Base-by-base conservation (phyloP, 1,140 invertebrate genomes). In the Drosophila equinoxialis region DNA sequence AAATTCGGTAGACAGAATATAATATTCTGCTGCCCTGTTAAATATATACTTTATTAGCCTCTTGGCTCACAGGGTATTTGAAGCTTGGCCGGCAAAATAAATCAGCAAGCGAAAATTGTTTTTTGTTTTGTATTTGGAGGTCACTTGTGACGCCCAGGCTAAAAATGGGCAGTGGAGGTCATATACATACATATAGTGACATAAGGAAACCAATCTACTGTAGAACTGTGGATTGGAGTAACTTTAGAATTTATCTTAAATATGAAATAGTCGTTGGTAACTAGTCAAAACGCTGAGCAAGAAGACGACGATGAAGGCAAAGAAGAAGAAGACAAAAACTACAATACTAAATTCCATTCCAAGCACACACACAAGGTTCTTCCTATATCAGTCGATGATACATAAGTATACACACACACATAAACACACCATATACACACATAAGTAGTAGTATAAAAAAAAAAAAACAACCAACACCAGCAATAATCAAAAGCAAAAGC, bases 301-400 rank as follows among this genome's bases (percentile, higher is more conserved):
- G n/a, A 62, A 65, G 17, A 51, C 68, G 48, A 48, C 57, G 30
- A 64, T 54, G 41, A 58, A 42, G 59, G 51, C 58, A 74, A 51
- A 73, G 41, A 60, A 60, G 30, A 64, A 61, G 48, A 58, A 42
- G 63, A 57, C 58, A 71, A 73, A 76, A 79, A 83, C 79, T 69
- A 84, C 68, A 72, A 30, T 76, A 81, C 84, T 87, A 87, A 87
- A 90, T 90, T 90, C 87, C 87, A 90, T 90, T 90, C 74, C 80
- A 81, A 90, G 89, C 61, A 78, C 81, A 71, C 75, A 55, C 59
- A 79, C 87, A 90, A 90, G 87, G 87, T 90, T 90, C 87, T 90
- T 90, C 87, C 87, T 90, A 90, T 90, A 90, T 90, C 86, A 74
- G 76, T 79, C 79, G 76, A 65, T 69, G 58, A 51, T 23, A 69